Conservation (phyloP, 2,113 vertebrate genomes). For the Callaeas wilsoni region DNA sequence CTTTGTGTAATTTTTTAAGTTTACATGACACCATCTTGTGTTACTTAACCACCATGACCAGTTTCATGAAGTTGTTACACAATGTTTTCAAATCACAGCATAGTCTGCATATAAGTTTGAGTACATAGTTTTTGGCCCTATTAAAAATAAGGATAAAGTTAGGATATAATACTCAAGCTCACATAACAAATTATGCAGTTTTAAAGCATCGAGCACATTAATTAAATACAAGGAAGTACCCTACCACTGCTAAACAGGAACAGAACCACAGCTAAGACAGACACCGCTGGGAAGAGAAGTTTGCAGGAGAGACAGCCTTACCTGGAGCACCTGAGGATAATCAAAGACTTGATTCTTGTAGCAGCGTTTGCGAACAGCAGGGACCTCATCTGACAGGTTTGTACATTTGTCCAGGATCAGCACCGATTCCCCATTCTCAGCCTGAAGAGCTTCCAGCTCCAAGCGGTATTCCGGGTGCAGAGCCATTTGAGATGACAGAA, state of each 20-base stretch:
- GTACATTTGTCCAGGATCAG: conserved; percentile 91
- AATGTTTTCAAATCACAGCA: background rate
- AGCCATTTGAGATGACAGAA: conserved; percentile 88
- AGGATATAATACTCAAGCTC: background rate
- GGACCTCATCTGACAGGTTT: conserved; percentile 86
- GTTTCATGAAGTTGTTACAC: background rate
- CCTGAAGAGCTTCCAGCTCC: conserved; percentile 87
- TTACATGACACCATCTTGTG: background rate
- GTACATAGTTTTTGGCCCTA: background rate
- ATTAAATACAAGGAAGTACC: background rate
- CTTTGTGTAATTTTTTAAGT: background rate
- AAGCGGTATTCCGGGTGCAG: conserved; percentile 88
- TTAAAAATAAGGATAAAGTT: background rate
- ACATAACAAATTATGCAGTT: background rate
- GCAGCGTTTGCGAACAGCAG: conserved; percentile 83
- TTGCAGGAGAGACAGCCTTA: conserved; percentile 36
- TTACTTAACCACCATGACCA: background rate
- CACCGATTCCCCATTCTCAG: conserved; percentile 85
- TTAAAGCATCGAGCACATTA: background rate
- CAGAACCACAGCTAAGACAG: background rate
- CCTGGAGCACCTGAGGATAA: conserved; percentile 95
- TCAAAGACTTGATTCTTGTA: conserved; percentile 87
- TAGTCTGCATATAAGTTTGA: background rate
- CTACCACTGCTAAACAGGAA: background rate
- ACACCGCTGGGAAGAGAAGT: background rate